Evolutionary conservation across 1,140 invertebrate genomes (phyloP).

Genomic region (Cheumatopsyche charites): DNA sequence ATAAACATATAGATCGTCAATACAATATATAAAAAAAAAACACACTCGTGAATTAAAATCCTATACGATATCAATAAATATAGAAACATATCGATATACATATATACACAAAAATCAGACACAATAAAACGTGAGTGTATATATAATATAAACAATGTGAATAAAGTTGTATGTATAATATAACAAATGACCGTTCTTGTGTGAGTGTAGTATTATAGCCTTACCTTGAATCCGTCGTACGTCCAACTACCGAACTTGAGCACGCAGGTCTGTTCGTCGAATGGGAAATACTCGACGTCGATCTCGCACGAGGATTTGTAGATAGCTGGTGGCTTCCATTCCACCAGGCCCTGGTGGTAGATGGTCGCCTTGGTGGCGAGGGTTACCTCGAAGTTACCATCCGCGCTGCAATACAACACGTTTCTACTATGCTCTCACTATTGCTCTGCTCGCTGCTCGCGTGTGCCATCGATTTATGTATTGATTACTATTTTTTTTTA

Average conservation of each 20-base stretch:
- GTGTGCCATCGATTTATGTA: neutral
- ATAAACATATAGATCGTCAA: neutral
- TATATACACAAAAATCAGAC: neutral
- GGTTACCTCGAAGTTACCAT: constrained; percentile 97
- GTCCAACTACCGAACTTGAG: constrained; percentile 93
- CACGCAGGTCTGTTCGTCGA: constrained; percentile 92
- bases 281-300: constrained; percentile 96
- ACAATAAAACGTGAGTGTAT: neutral
- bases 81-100: neutral
- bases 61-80: neutral
- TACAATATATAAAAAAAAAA: neutral
- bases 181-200: neutral
- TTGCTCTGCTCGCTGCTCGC: neutral
- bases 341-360: constrained; percentile 89
- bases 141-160: neutral
- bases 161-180: neutral
- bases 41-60: constrained; percentile 1
- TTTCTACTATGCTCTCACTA: constrained; percentile 46
- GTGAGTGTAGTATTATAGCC: constrained; percentile 6
- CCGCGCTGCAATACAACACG: constrained; percentile 76
- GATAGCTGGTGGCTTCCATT: constrained; percentile 96
- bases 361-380: constrained; percentile 93
- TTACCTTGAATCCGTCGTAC: constrained; percentile 89
- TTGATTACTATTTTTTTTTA: neutral
- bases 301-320: constrained; percentile 96